These are phyloP conservation scores for Suricata suricatta DNA, from an alignment of 2,113 vertebrate genomes.

Conservation along the genomic window DNA sequence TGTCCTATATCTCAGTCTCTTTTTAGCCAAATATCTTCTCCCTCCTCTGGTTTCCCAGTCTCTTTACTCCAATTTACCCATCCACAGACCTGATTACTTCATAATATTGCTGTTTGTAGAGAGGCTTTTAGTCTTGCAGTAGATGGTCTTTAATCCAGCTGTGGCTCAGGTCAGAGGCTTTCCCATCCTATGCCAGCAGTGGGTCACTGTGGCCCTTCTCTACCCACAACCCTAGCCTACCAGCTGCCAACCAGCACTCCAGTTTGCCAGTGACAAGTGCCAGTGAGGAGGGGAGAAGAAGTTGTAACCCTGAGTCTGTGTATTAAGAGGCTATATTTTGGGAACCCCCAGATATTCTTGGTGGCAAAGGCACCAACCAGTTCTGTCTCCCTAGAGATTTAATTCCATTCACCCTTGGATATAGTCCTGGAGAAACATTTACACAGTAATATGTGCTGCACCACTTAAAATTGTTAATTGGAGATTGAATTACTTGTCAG, in stretches of 20 bases:
- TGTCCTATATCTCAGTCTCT: background rate
- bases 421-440: conserved; percentile 81
- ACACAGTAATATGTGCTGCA: conserved; percentile 78
- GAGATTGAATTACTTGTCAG: conserved; percentile 86
- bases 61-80: conserved; percentile 44
- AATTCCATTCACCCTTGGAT: conserved; percentile 75
- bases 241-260: background rate
- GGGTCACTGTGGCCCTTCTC: background rate
- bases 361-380: background rate
- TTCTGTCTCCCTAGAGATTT: conserved; percentile 56
- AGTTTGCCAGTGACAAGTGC: background rate
- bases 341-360: conserved; percentile 37
- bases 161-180: background rate
- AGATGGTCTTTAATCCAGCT: background rate
- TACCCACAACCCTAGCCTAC: background rate
- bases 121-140: background rate
- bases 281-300: background rate
- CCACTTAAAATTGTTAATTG: conserved; percentile 85
- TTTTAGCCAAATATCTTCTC: conserved; percentile 37
- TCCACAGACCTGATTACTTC: background rate
- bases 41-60: background rate
- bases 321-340: conserved; percentile 14
- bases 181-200: background rate
- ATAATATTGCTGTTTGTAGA: background rate
- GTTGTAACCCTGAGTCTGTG: background rate